Base-by-base conservation (phyloP, 2,797 vertebrate genomes). In the Alosa sapidissima region DNA sequence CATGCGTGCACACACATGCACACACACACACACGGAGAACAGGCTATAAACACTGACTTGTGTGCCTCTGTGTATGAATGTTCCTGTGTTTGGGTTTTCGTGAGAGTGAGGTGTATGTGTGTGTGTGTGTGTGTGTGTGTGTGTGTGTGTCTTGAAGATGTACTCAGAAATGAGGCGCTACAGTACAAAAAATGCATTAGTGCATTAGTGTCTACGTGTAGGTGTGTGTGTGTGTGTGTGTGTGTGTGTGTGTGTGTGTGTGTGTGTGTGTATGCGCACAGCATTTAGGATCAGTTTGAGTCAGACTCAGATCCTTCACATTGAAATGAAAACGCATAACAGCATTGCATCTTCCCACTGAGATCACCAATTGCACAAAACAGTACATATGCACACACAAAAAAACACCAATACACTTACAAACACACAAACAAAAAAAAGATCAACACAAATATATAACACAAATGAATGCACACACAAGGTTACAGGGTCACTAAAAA, bases 271-370 rank as follows among this genome's bases (percentile, higher is more conserved):
- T 55, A n/a, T 87, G 85, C 65, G 36, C 81, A 62, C 82, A 88
- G 87, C 86, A 88, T 75, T 82, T 85, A 65, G 62, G 68, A 87
- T 83, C 68, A 85, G 83, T 84, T 58, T 28, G 81, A 81, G 65
- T 11, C 65, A 72, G 2, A 72, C 13, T 72, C 33, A 36, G 65
- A 68, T 62, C 83, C 58, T 75, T 87, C 88, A 83, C 82, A 85
- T 86, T 72, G 85, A 91, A 93, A 93, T 91, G 86, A 92, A 93
- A 93, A 89, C 91, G 89, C 91, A 90, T 84, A 84, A 81, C 88
- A 83, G 87, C 94, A 93, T 93, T 91, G 88, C 91, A 94, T 91
- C 91, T 94, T 89, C 90, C 89, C 33, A 92, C 94, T 92, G 91
- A 90, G 91, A 89, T 91, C 86, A 19, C 85, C 85, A 89, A 86